Conservation (phyloP, 2,797 vertebrate genomes). For the Heteromormyrus szaboi region DNA sequence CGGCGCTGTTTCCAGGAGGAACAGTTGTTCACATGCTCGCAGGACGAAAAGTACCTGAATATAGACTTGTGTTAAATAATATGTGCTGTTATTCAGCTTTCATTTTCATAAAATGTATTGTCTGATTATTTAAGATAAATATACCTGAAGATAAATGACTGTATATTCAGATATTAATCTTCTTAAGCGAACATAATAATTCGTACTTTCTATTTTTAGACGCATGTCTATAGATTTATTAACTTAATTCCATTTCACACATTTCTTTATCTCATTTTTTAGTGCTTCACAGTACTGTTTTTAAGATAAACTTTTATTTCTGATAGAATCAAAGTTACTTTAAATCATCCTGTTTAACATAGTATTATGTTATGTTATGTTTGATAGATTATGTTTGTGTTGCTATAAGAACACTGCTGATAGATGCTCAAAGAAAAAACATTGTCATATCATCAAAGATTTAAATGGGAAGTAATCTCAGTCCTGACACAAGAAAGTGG, state of each 20-base stretch:
- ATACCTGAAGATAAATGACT: background rate
- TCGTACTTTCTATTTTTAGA: background rate
- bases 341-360: background rate
- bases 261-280: background rate
- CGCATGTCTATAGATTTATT: background rate
- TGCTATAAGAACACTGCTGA: background rate
- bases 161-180: background rate
- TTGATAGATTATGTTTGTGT: background rate
- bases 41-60: background rate
- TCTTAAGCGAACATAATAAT: background rate
- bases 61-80: background rate
- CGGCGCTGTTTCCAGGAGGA: background rate
- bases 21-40: background rate
- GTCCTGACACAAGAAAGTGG: background rate
- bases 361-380: background rate
- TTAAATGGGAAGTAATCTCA: background rate
- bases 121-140: background rate
- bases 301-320: background rate
- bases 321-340: background rate
- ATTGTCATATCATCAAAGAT: background rate
- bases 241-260: background rate
- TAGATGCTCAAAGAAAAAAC: background rate
- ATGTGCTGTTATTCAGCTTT: background rate
- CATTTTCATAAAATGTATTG: background rate
- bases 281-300: background rate